Evolutionary conservation across 2,113 vertebrate genomes (phyloP).

Genomic region (Rhegmatorhina hoffmannsi): DNA sequence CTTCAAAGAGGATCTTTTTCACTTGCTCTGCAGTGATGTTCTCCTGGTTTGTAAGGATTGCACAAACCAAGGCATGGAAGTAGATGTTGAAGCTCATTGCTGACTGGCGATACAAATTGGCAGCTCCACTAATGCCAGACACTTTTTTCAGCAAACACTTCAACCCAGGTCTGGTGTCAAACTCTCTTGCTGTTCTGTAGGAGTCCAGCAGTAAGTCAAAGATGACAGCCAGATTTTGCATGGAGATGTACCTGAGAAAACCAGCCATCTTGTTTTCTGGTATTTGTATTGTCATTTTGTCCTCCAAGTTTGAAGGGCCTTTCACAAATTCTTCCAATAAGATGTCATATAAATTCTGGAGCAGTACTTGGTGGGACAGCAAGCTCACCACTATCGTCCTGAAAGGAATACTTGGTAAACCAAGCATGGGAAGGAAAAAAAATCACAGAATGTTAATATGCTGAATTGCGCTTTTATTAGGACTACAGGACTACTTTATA

Average conservation of each 20-base stretch:
- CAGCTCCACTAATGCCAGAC: conserved; percentile 91
- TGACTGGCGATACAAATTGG: conserved; percentile 95
- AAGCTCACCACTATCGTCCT: conserved; percentile 95
- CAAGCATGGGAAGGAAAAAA: conserved; percentile 5
- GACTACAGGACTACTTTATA: background rate
- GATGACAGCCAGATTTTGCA: conserved; percentile 95
- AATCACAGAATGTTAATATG: background rate
- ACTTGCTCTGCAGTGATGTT: conserved; percentile 89
- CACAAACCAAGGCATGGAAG: conserved; percentile 90
- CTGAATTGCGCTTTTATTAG: background rate
- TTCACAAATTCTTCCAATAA: conserved; percentile 94
- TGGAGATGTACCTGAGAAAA: conserved; percentile 96
- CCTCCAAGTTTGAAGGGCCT: conserved; percentile 81
- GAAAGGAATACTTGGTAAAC: conserved; percentile 88
- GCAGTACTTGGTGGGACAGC: conserved; percentile 94
- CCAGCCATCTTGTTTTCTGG: conserved; percentile 84
- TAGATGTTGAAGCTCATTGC: conserved; percentile 98
- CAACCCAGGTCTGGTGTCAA: conserved; percentile 92
- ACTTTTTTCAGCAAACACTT: conserved; percentile 98
- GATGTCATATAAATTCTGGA: conserved; percentile 95
- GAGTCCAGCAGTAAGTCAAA: conserved; percentile 97
- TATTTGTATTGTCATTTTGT: conserved; percentile 75
- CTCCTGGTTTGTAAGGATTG: conserved; percentile 89
- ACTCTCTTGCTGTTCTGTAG: conserved; percentile 92
- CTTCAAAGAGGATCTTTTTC: conserved; percentile 91